phyloP scores from a whole-genome alignment of 2,888 invertebrate genomes.

The Spodoptera picta region DNA sequence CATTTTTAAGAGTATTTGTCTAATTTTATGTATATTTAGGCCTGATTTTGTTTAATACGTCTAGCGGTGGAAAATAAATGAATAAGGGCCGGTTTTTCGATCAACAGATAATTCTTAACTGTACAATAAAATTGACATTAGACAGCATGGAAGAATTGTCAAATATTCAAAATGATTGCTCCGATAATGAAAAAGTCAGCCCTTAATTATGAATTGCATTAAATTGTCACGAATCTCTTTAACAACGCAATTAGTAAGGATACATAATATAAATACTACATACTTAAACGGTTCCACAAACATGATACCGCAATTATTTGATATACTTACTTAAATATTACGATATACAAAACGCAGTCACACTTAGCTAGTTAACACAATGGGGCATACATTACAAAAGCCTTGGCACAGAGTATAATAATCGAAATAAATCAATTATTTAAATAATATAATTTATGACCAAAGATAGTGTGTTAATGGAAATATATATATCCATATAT shows the following conservation, averaged over 20 bases:
- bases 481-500: too few species aligned
- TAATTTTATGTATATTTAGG: conserved; percentile 33
- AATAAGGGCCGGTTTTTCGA: too few species aligned
- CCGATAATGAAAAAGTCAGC: too few species aligned
- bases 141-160: too few species aligned
- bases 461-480: too few species aligned
- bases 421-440: conserved; percentile 25
- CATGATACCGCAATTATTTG: not conserved
- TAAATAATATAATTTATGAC: not conserved
- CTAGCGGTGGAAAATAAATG: too few species aligned
- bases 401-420: conserved; percentile 36
- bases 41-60: conserved; percentile 13
- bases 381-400: conserved; percentile 2
- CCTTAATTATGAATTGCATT: too few species aligned
- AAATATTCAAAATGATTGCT: too few species aligned
- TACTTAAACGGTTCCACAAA: not conserved
- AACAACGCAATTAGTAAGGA: too few species aligned
- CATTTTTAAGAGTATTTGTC: conserved; percentile 13
- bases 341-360: conserved; percentile 15
- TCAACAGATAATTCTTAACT: too few species aligned
- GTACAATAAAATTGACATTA: too few species aligned
- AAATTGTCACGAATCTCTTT: too few species aligned
- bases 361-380: not conserved
- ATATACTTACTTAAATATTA: conserved; percentile 9
- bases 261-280: not conserved